Evolutionary conservation across 2,888 invertebrate genomes (phyloP), one percentile per base, ranked within the genome.

Genomic region (Hedychridium roseum): DNA sequence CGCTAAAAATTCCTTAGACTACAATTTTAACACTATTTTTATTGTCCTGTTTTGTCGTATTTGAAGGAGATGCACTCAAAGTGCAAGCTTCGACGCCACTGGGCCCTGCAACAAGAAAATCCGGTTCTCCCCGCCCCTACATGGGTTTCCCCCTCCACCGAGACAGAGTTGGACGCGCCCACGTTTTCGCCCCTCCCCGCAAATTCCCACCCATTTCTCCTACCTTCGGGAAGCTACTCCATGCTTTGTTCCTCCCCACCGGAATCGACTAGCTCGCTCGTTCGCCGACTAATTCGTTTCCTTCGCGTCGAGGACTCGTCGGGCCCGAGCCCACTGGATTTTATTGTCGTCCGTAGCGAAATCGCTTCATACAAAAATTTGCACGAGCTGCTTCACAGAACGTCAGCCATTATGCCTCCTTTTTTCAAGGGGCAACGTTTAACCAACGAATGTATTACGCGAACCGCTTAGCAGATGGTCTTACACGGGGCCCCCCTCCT

Each of bases 301-400:
- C 64, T 73, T 70, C 60, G 60, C 64, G 68, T 71, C 66, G 57
- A 62, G 66, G 64, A 66, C 61, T 15, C 18, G 11, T 15, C 14
- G 7, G 17, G 16, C 6, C 34, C n/a, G n/a, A n/a, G n/a, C n/a
- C 34, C 31, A 31, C 31, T 12, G 62, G 60, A 65, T 68, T 68
- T 67, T 69, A 68, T 67, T 62, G 60, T 44, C 49, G 43, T 50
- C 60, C 64, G 62, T 68, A 20, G 58, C 67, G 57, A 68, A 75
- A 75, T 76, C 62, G 68, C 72, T 73, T 76, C 68, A 70, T 71
- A 74, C 64, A 64, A 72, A 72, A 76, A 74, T 74, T 66, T 70
- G 68, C 68, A 61, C 63, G 60, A 60, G 47, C 62, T n/a, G n/a
- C n/a, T n/a, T n/a, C n/a, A n/a, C n/a, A n/a, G n/a, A 60, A 55